Conservation (phyloP, 2,797 vertebrate species). For the Sternotherus odoratus region DNA sequence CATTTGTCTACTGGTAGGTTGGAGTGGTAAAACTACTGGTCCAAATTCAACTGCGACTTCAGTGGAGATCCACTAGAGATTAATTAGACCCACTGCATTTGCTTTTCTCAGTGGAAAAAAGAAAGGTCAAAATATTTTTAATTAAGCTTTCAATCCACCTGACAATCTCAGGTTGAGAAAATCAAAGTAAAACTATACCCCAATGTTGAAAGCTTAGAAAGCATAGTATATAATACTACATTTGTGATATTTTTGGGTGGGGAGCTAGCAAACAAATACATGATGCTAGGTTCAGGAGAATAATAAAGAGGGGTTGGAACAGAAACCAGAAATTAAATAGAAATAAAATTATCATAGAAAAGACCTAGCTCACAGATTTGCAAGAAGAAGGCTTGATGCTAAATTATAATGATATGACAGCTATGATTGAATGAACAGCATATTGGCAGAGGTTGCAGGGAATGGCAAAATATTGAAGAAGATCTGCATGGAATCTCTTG, state of each 20-base stretch:
- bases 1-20: not conserved
- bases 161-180: not conserved
- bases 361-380: slow-evolving; percentile 17
- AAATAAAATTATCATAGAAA: slow-evolving; percentile 35
- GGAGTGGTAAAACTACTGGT: not conserved
- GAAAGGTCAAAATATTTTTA: not conserved
- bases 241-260: slow-evolving; percentile 23
- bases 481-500: slow-evolving; percentile 47
- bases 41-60: not conserved
- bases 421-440: not conserved
- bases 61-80: not conserved
- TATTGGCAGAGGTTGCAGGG: not conserved
- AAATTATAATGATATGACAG: slow-evolving; percentile 30
- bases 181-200: slow-evolving; percentile 11
- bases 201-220: not conserved
- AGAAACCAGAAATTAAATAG: slow-evolving; percentile 50
- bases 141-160: not conserved
- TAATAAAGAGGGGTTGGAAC: slow-evolving; percentile 23
- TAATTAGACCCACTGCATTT: not conserved
- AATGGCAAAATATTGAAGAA: slow-evolving; percentile 42
- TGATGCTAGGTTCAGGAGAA: slow-evolving; percentile 35
- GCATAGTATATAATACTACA: not conserved
- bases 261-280: slow-evolving; percentile 53
- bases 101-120: not conserved
- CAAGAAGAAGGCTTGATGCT: slow-evolving; percentile 9